These are phyloP conservation scores for Plebejus argus DNA, from an alignment of 2,888 invertebrate species.

Conservation along the genomic window DNA sequence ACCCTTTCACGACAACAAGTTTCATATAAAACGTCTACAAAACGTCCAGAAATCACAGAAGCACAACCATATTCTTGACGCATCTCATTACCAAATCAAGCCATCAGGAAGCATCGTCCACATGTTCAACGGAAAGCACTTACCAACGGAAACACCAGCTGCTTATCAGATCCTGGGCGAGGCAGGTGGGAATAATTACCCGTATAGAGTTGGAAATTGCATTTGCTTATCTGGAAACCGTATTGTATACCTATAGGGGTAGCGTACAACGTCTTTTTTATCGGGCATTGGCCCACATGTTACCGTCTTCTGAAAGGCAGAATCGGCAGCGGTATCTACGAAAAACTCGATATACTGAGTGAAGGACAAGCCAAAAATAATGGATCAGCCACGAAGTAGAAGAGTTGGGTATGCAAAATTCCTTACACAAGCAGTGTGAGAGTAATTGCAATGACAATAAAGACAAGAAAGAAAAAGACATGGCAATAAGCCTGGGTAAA, in stretches of 20 bases:
- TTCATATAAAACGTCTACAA: no score
- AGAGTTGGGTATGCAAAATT: no score
- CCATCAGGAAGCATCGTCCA: neutral
- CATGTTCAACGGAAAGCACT: conserved; percentile 1
- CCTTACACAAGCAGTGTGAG: no score
- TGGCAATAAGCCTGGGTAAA: no score
- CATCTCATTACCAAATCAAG: neutral
- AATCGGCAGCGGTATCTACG: no score
- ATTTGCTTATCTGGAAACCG: neutral
- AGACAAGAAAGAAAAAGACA: no score
- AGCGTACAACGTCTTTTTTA: neutral
- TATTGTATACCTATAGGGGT: neutral
- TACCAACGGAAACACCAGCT: conserved; percentile 8
- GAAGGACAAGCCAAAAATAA: no score
- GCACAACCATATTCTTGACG: neutral
- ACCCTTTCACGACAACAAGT: no score
- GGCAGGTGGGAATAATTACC: conserved; percentile 19
- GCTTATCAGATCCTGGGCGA: neutral
- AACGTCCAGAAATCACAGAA: neutral
- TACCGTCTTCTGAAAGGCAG: neutral
- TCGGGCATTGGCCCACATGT: neutral
- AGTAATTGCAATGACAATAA: no score
- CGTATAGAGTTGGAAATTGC: conserved; percentile 7
- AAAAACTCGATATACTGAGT: no score
- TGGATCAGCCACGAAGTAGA: no score